These are phyloP conservation scores for Limenitis camilla DNA, from an alignment of 2,888 invertebrate genomes.

Conservation along the genomic window DNA sequence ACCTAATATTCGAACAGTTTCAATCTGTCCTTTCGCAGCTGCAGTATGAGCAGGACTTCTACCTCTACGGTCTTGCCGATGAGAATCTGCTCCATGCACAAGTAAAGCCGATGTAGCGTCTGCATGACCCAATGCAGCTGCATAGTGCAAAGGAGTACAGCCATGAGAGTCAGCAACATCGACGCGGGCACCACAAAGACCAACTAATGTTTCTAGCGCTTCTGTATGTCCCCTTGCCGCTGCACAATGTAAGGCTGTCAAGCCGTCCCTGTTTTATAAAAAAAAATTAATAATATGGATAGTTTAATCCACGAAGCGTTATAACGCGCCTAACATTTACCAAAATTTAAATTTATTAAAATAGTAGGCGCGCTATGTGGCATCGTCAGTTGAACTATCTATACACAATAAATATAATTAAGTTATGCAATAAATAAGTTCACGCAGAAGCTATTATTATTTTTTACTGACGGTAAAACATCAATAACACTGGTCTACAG, in stretches of 20 bases:
- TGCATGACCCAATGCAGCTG: conserved; percentile 95
- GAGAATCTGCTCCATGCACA: conserved; percentile 92
- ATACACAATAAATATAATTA: too few relatives aligned
- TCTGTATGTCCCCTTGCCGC: conserved; percentile 96
- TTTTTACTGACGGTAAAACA: neutral
- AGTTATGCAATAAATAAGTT: too few relatives aligned
- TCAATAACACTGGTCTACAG: too few relatives aligned
- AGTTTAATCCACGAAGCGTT: neutral
- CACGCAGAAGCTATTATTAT: too few relatives aligned
- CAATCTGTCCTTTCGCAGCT: conserved; percentile 95
- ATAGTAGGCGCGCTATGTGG: too few relatives aligned
- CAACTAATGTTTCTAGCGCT: conserved; percentile 90
- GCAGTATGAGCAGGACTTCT: conserved; percentile 96
- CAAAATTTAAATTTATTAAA: neutral
- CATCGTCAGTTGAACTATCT: too few relatives aligned
- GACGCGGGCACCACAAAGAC: conserved; percentile 89
- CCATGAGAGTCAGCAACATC: conserved; percentile 95
- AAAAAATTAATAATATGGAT: neutral
- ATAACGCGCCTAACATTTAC: neutral
- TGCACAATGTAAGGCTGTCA: conserved; percentile 97
- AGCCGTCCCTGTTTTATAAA: conserved; percentile 82
- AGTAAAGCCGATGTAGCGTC: conserved; percentile 92
- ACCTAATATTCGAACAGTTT: conserved; percentile 85
- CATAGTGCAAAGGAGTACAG: conserved; percentile 96
- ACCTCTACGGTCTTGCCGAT: conserved; percentile 93